Evolutionary conservation across 2,113 vertebrate species (phyloP).

Genomic region (Ceratotherium simum): DNA sequence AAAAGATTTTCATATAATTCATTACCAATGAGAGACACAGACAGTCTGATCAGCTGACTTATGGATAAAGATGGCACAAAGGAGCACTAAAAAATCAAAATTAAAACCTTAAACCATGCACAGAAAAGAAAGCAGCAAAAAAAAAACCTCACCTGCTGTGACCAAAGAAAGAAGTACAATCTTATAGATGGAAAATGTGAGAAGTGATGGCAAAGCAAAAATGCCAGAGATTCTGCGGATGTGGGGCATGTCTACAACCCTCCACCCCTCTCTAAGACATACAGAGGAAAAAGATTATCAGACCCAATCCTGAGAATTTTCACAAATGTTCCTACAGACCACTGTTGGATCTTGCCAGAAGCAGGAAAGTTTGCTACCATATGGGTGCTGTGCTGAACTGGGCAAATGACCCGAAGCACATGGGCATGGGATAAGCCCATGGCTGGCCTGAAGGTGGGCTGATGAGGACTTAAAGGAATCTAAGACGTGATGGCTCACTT

Average conservation of each 20-base stretch:
- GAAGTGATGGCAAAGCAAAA: background rate
- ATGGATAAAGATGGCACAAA: background rate
- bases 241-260: background rate
- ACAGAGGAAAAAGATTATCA: background rate
- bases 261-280: background rate
- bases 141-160: background rate
- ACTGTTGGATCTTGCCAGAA: background rate
- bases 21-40: background rate
- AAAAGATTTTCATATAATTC: background rate
- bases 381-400: background rate
- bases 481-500: background rate
- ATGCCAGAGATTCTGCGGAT: background rate
- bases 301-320: background rate
- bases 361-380: background rate
- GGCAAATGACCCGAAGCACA: background rate
- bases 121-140: background rate
- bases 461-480: background rate
- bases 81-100: background rate
- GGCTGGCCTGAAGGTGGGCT: background rate
- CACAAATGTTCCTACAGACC: background rate
- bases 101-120: background rate
- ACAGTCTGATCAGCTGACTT: background rate
- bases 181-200: background rate
- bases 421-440: background rate
- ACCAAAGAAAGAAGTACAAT: background rate